A percentile compares a stretch with the other conserved stretches of the same genome.
Conservation (phyloP, 2,797 vertebrate genomes). For the Alouatta caraya region DNA sequence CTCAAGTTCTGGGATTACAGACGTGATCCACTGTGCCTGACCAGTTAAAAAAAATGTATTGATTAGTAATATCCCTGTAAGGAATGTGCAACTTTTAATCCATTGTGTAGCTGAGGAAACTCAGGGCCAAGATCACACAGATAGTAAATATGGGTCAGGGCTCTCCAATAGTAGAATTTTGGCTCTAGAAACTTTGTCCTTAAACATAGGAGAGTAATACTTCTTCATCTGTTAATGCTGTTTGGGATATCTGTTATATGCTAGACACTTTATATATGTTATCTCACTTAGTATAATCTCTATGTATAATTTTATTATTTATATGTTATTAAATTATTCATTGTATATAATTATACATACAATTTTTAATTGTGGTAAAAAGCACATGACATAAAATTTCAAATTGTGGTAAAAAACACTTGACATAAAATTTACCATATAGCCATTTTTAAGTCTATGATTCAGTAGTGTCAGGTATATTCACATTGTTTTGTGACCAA, state of each 20-base stretch:
- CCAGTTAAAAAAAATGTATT: background rate
- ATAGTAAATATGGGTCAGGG: background rate
- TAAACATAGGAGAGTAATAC: background rate
- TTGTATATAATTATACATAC: background rate
- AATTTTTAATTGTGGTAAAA: background rate
- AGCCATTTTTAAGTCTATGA: background rate
- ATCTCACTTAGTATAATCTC: background rate
- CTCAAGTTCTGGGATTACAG: background rate
- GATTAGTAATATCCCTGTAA: background rate
- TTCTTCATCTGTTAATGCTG: background rate
- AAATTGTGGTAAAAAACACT: background rate
- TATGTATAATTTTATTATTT: background rate
- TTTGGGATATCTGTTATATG: background rate
- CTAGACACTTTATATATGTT: background rate
- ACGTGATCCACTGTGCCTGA: background rate
- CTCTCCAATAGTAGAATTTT: background rate
- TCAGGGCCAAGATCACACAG: accelerated
- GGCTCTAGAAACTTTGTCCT: background rate
- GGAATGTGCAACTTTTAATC: background rate
- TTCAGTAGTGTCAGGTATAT: background rate
- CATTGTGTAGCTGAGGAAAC: background rate
- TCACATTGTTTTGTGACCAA: background rate
- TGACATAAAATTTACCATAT: background rate
- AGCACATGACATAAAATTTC: background rate
- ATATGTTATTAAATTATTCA: too few species aligned